Percentiles rank a stretch among this genome's conserved stretches.
phyloP scores from a whole-genome alignment of 2,113 vertebrate genomes.

The Zapus hudsonius region DNA sequence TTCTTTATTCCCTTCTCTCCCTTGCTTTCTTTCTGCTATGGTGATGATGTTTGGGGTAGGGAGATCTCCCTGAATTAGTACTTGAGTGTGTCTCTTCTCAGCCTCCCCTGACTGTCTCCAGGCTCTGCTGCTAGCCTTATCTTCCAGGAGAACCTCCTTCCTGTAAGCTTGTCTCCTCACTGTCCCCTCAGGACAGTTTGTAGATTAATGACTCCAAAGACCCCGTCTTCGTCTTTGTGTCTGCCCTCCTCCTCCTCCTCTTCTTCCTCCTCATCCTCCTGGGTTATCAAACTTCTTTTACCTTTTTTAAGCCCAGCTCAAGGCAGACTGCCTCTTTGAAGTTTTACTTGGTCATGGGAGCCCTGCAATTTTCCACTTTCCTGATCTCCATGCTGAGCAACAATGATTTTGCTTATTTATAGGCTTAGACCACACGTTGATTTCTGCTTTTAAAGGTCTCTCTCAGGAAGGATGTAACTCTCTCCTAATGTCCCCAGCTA shows the following conservation, averaged over 20 bases:
- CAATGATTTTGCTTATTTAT: background rate
- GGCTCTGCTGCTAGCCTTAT: background rate
- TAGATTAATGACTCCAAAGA: background rate
- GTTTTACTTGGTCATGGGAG: background rate
- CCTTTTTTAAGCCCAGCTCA: background rate
- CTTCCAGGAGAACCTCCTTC: background rate
- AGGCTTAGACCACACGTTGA: background rate
- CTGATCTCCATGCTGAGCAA: background rate
- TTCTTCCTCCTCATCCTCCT: background rate
- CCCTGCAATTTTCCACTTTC: background rate
- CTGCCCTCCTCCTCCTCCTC: background rate
- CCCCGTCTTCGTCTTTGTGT: background rate
- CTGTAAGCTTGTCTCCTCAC: background rate
- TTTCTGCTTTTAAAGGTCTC: background rate
- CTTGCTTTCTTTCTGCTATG: background rate
- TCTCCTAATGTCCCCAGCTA: background rate
- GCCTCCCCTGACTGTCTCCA: too few relatives aligned
- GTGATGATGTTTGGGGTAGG: background rate
- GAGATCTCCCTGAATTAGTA: background rate
- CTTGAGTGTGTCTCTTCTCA: background rate
- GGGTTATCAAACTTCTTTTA: background rate
- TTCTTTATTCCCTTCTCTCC: too few relatives aligned
- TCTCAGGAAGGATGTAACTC: background rate
- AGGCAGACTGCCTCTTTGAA: background rate
- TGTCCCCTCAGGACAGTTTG: background rate